phyloP scores from a whole-genome alignment of 53 echinoderm and acorn worm genomes.

The Paracentrotus lividus region DNA sequence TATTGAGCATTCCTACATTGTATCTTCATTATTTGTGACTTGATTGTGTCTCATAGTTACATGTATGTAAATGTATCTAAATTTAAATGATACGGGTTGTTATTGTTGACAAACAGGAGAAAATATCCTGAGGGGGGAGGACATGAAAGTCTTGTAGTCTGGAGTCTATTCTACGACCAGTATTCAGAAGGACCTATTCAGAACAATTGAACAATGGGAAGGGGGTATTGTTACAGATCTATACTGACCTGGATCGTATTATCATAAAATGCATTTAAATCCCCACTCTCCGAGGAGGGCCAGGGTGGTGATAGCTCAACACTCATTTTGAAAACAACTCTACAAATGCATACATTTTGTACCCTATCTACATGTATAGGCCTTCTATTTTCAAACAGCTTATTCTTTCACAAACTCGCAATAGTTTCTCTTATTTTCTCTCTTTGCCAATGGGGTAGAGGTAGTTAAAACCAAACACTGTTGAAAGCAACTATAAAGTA shows the following conservation, averaged over 20 bases:
- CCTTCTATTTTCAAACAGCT: no score
- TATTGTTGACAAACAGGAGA: neutral
- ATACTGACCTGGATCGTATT: slow-evolving; percentile 11
- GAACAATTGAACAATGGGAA: slow-evolving; percentile 46
- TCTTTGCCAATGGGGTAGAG: no score
- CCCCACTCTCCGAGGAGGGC: neutral
- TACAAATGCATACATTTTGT: no score
- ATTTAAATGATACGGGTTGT: neutral
- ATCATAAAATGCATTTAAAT: neutral
- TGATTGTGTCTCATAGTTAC: neutral
- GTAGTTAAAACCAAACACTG: neutral
- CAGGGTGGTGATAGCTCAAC: no score
- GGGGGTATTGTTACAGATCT: slow-evolving; percentile 11
- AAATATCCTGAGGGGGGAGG: neutral
- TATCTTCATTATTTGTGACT: neutral
- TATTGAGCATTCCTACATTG: neutral
- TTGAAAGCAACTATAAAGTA: neutral
- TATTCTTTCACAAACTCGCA: no score
- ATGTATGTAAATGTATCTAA: neutral
- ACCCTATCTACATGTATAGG: no score
- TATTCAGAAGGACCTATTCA: neutral
- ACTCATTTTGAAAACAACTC: neutral
- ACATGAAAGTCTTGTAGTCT: neutral
- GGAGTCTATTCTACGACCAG: neutral
- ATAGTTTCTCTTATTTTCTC: no score